Evolutionary conservation across 2,888 invertebrate genomes (phyloP), one percentile per base, ranked within the genome.

Genomic region (Zonitis immaculata): DNA sequence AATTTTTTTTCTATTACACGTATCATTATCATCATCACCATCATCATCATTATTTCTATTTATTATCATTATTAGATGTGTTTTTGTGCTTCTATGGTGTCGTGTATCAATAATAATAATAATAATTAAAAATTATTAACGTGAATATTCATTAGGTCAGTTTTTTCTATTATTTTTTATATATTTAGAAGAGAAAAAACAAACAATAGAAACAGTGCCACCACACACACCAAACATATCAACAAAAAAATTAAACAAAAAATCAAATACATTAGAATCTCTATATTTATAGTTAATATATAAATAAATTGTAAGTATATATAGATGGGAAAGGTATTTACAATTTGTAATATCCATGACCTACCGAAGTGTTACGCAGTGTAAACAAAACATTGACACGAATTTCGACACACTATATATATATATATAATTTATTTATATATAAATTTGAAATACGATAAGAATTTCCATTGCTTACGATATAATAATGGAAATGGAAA

Each of bases 381-480:
- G 56, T 56, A 56, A 56, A 56, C 56, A 56, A 56, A 56, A 30
- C 49, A 47, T 50, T 54, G 54, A 54, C 54, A 54, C 48, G 54
- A 51, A 54, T 54, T 54, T 39, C 39, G n/a, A 39, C 39, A 39
- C 35, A 35, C 8, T 2, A 5, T 12, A 12, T 9, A 18, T 4
- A 35, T n/a, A n/a, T n/a, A n/a, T n/a, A n/a, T n/a, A n/a, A n/a
- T n/a, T n/a, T n/a, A n/a, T n/a, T n/a, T n/a, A n/a, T n/a, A n/a
- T n/a, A n/a, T n/a, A n/a, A n/a, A n/a, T n/a, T 6, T 8, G 16
- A 16, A 20, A 11, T 6, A 18, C 39, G 20, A 20, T 20, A 39
- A 39, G 20, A 39, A 39, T 39, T 39, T 20, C 39, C 20, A 39
- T 11, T 39, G 18, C 39, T 39, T n/a, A n/a, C n/a, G n/a, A n/a